phyloP scores from a whole-genome alignment of 2,888 invertebrate genomes.

The Stenurella melanura region DNA sequence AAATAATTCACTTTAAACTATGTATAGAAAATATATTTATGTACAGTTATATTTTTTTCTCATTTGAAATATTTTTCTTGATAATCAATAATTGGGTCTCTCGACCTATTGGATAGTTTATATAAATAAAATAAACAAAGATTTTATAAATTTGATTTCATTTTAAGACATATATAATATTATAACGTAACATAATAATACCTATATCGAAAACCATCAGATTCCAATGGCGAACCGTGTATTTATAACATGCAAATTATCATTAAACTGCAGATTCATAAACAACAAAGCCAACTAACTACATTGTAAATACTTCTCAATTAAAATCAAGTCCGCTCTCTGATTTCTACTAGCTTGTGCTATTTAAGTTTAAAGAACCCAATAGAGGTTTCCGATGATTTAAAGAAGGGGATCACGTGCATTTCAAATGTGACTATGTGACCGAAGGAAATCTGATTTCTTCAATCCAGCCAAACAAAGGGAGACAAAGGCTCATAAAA shows the following conservation, averaged over 20 bases:
- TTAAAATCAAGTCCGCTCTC: neutral
- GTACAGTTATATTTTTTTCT: no score
- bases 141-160: no score
- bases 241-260: neutral
- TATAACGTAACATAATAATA: no score
- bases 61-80: no score
- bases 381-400: slow-evolving; percentile 54
- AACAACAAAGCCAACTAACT: neutral
- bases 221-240: neutral
- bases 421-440: slow-evolving; percentile 62
- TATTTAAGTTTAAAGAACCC: slow-evolving; percentile 42
- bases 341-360: neutral
- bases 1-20: no score
- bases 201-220: no score
- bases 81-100: no score
- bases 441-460: slow-evolving; percentile 60
- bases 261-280: neutral
- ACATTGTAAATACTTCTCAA: slow-evolving; percentile 1
- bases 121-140: no score
- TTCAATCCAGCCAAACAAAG: slow-evolving; percentile 51
- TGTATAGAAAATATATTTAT: no score
- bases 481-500: slow-evolving; percentile 62
- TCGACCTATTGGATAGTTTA: no score
- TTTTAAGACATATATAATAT: no score
- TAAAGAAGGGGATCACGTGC: slow-evolving; percentile 60